Evolutionary conservation across 2,888 invertebrate species (phyloP), one percentile per base, ranked within the genome.

Genomic region (Blomia tropicalis): DNA sequence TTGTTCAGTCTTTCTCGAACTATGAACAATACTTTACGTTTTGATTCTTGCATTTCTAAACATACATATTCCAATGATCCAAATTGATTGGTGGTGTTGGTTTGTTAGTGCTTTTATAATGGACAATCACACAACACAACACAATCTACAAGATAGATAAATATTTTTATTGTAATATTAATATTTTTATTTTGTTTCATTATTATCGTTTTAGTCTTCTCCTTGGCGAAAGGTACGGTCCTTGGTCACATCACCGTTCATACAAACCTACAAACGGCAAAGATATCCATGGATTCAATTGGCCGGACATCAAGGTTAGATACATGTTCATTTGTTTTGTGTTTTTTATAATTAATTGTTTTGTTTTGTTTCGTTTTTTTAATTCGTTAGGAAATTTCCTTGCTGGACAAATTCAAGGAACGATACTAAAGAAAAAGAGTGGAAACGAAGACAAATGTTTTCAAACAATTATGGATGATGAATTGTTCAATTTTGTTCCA

Each of bases 251-350:
- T 90, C 91, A 51, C 92, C 92, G 43, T 93, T 93, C 79, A 87
- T 92, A 73, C 92, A 92, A 77, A 91, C 88, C 0, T 92, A 91
- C 79, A 92, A 91, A 76, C 91, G 90, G 73, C 87, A 89, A 75
- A 79, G 87, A 69, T 92, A 92, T 76, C 92, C 91, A 61, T 93
- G 93, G 93, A 87, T 93, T 64, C 93, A 93, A 75, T 79, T 93
- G 47, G 91, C 91, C 19, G 92, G 92, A 0, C 92, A 92, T 73
- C 90, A 92, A 76, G 91, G 78, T 78, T 70, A 68, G 32, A n/a
- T n/a, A n/a, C 22, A 1, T 51, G 30, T 31, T 63, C 17, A 7
- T 63, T 36, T 36, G 47, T 43, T 29, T 19, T 30, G 2, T 25
- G 4, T 23, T 23, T n/a, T 23, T 54, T 23, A 5, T 59, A 27